Conservation (phyloP, 92 coral and sea anemone species). For the Phenganax marumi region DNA sequence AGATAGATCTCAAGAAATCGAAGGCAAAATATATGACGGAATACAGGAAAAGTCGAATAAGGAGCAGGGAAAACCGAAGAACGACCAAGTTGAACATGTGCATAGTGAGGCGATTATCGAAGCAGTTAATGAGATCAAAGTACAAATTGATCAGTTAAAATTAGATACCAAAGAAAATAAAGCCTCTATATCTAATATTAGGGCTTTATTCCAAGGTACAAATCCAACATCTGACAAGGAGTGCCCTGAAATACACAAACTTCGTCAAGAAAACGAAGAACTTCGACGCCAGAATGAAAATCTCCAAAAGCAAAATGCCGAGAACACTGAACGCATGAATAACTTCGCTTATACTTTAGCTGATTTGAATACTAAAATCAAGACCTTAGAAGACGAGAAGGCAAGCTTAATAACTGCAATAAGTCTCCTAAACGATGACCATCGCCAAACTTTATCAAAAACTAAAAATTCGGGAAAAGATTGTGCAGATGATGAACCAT, state of each 20-base stretch:
- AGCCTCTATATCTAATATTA: background rate
- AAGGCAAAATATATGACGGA: background rate
- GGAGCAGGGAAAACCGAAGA: background rate
- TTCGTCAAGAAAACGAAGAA: background rate
- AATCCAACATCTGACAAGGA: background rate
- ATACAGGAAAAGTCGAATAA: background rate
- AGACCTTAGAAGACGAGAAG: too few relatives aligned
- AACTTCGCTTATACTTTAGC: background rate
- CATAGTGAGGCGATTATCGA: background rate
- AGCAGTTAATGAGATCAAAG: background rate
- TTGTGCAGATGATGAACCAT: too few relatives aligned
- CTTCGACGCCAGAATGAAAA: background rate
- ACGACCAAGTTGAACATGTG: background rate
- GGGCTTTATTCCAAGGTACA: background rate
- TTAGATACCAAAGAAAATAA: background rate
- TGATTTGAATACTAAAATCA: too few relatives aligned
- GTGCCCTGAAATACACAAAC: background rate
- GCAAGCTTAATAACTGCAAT: too few relatives aligned
- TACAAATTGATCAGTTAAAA: background rate
- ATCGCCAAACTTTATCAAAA: background rate
- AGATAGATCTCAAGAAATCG: background rate
- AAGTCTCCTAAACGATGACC: background rate
- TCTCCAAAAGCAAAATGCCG: background rate
- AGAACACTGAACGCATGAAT: background rate
- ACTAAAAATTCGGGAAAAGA: background rate